A percentile compares a stretch with the other conserved stretches of the same genome.
phyloP scores from a whole-genome alignment of 2,797 vertebrate species.

The Oophaga sylvatica region DNA sequence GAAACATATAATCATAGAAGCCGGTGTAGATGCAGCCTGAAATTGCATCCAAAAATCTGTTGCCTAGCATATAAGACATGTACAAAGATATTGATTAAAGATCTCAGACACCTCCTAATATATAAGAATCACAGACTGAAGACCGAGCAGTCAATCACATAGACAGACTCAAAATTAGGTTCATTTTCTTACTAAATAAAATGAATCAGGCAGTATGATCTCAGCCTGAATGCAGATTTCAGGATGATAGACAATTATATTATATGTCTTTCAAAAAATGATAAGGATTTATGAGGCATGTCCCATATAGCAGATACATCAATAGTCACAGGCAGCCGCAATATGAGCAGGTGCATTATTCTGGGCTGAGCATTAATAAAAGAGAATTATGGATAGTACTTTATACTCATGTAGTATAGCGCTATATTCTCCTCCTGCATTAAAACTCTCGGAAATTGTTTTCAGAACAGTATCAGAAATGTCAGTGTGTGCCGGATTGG shows the following conservation, averaged over 20 bases:
- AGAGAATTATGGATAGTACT: not conserved
- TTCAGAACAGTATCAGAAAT: not conserved
- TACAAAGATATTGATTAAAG: constrained; percentile 21
- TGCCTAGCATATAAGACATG: not conserved
- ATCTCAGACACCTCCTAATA: constrained; percentile 14
- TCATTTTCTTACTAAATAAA: constrained; percentile 29
- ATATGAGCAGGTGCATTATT: constrained; percentile 8
- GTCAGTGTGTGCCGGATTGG: not conserved
- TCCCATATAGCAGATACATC: constrained; percentile 5
- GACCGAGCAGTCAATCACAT: not conserved
- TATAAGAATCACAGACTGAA: constrained; percentile 17
- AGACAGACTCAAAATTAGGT: constrained; percentile 14
- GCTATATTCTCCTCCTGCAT: not conserved
- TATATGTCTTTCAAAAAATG: constrained; percentile 10
- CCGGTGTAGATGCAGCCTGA: not conserved
- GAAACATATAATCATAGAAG: not conserved
- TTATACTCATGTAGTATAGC: not conserved
- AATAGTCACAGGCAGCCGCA: not conserved
- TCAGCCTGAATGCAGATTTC: constrained; percentile 13
- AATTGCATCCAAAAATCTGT: constrained; percentile 1
- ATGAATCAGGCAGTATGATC: constrained; percentile 11
- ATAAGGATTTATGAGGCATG: constrained; percentile 22
- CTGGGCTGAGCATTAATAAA: not conserved
- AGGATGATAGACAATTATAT: constrained; percentile 26
- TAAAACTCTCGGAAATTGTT: not conserved